Conservation (phyloP, 2,888 invertebrate species). For the Liodrosophila aerea region DNA sequence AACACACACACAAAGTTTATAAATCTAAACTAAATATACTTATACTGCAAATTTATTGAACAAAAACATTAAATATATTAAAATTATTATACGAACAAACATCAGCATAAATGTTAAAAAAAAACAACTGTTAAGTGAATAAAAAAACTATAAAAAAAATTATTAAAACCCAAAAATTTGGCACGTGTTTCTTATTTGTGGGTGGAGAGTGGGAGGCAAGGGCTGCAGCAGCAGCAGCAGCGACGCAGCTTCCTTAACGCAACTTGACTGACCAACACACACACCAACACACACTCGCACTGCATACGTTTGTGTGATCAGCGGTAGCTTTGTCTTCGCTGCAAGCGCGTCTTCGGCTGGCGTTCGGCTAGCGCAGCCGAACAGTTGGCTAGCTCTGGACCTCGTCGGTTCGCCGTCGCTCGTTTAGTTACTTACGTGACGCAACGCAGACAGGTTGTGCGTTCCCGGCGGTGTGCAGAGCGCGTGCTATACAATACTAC, state of each 20-base stretch:
- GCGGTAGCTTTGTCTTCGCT: background rate
- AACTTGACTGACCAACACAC: background rate
- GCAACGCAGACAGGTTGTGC: constrained; percentile 53
- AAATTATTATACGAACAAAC: constrained; percentile 41
- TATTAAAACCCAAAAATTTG: background rate
- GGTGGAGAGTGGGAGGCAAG: too few species aligned
- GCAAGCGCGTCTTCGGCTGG: background rate
- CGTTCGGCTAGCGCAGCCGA: too few species aligned
- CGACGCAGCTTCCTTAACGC: too few species aligned
- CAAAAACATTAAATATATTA: constrained; percentile 24
- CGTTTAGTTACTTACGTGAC: constrained; percentile 62
- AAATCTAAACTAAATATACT: constrained; percentile 47
- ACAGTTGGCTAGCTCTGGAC: background rate
- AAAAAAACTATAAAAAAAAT: constrained; percentile 45
- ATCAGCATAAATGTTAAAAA: constrained; percentile 55
- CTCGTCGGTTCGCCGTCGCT: background rate
- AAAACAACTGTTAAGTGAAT: constrained; percentile 66
- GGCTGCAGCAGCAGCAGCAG: too few species aligned
- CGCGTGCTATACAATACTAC: constrained; percentile 21
- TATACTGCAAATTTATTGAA: constrained; percentile 55
- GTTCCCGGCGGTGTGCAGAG: background rate
- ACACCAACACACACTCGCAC: too few species aligned
- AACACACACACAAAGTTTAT: constrained; percentile 35
- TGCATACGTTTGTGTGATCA: too few species aligned
- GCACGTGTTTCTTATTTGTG: background rate